Percentiles rank a stretch among this genome's conserved stretches.
These are phyloP conservation scores for Melieria picta DNA, from an alignment of 2,888 invertebrate genomes.

Conservation along the genomic window DNA sequence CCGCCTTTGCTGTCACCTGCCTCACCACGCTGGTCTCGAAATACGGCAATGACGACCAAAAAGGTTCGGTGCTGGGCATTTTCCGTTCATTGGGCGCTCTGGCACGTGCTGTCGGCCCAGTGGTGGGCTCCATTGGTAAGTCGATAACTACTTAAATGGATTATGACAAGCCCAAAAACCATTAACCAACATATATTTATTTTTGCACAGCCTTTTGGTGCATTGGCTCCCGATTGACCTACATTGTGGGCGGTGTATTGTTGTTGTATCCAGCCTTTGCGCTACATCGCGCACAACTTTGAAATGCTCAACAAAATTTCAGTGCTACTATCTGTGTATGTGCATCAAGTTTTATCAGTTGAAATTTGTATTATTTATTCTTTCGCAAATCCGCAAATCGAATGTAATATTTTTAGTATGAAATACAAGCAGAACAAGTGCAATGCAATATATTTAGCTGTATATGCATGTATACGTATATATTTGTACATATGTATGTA, in stretches of 20 bases:
- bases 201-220: constrained; percentile 84
- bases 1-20: constrained; percentile 94
- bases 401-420: no score
- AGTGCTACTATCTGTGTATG: no score
- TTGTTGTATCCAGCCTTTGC: constrained; percentile 81
- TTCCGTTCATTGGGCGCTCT: constrained; percentile 94
- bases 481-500: no score
- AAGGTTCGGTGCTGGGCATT: constrained; percentile 93
- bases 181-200: neutral
- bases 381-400: no score
- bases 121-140: constrained; percentile 84
- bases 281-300: constrained; percentile 66
- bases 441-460: no score
- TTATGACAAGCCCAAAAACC: neutral
- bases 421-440: no score
- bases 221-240: constrained; percentile 84
- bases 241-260: constrained; percentile 80
- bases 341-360: no score
- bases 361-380: no score
- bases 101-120: constrained; percentile 91
- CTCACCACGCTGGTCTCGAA: constrained; percentile 92
- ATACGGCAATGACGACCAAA: constrained; percentile 82
- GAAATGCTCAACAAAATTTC: constrained; percentile 18
- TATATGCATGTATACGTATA: no score
- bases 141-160: constrained; percentile 24